phyloP scores from a whole-genome alignment of 2,113 vertebrate species.

The Cyprinodon variegatus region DNA sequence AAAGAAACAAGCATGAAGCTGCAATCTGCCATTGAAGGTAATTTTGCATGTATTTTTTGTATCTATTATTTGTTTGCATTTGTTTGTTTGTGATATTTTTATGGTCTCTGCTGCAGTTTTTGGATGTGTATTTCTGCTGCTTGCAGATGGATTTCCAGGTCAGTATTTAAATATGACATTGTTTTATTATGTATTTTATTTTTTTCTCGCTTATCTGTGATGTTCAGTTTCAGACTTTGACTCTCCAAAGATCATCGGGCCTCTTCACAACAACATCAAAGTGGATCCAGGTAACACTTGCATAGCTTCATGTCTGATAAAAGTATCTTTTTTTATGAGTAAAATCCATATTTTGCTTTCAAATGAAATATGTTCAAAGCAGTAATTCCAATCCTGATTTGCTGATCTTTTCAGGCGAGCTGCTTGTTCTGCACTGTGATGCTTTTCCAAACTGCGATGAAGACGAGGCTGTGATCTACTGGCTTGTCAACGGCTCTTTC shows the following conservation, averaged over 20 bases:
- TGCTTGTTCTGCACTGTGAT: slow-evolving; percentile 59
- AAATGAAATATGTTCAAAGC: neutral
- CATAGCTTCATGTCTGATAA: neutral
- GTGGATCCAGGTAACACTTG: slow-evolving; percentile 47
- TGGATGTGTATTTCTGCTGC: slow-evolving; percentile 45
- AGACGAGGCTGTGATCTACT: slow-evolving; percentile 77
- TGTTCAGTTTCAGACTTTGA: slow-evolving; percentile 33
- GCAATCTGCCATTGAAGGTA: slow-evolving; percentile 55
- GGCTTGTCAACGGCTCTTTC: slow-evolving; percentile 82
- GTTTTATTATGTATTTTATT: neutral
- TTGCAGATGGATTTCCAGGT: slow-evolving; percentile 59
- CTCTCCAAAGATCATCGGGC: slow-evolving; percentile 62
- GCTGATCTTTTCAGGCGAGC: slow-evolving; percentile 47
- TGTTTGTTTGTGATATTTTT: neutral
- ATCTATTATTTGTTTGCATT: neutral
- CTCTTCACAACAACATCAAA: neutral
- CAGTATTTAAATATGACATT: neutral
- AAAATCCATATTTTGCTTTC: neutral
- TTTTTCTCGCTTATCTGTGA: neutral
- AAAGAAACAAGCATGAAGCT: slow-evolving; percentile 48
- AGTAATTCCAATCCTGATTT: neutral
- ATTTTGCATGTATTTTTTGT: neutral
- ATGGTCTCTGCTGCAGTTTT: slow-evolving; percentile 40
- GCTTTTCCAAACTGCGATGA: slow-evolving; percentile 48
- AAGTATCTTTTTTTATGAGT: neutral